Evolutionary conservation across 2,113 vertebrate genomes (phyloP), one percentile per base, ranked within the genome.

Genomic region (Brienomyrus longianalis): DNA sequence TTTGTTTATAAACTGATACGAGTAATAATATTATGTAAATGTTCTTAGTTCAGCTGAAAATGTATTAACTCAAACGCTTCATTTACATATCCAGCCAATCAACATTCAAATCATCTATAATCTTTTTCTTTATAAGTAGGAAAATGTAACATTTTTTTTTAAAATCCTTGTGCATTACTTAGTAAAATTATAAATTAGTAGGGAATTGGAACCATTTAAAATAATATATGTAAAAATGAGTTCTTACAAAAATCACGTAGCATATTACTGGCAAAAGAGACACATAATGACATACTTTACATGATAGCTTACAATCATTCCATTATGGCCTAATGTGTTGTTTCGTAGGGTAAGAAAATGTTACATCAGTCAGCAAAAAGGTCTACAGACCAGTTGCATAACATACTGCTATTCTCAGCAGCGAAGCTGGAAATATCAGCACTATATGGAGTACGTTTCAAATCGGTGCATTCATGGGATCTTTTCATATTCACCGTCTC

Each of bases 371-470:
- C 87, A 54, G 89, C 90, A 92, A 97, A 97, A 50, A 97, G 92
- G 88, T 97, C 96, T 4, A 94, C 95, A 80, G 96, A 97, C 95
- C 95, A 97, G 31, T 91, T 83, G 87, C 48, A 86, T 54, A 56
- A 0, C 51, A 88, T 27, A 2, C 62, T 23, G 88, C 86, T 39
- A 39, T 8, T 10, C 7, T 89, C 59, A 90, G 70, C 87, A 88
- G 45, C 31, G 52, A n/a, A 43, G 31, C 17, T 27, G 21, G 35
- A 88, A n/a, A 45, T 90, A 86, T 31, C n/a, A 87, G 19, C 5
- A 1, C 83, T 9, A 56, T 13, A 27, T 43, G 85, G 48, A 59
- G 50, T 21, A 31, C 19, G 17, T 88, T 80, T 31, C 48, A 23
- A 39, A 77, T 3, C 6, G 0, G 23, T 15, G 23, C 19, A 13